Conservation (phyloP, 2,888 invertebrate species). For the Lumbricus terrestris region DNA sequence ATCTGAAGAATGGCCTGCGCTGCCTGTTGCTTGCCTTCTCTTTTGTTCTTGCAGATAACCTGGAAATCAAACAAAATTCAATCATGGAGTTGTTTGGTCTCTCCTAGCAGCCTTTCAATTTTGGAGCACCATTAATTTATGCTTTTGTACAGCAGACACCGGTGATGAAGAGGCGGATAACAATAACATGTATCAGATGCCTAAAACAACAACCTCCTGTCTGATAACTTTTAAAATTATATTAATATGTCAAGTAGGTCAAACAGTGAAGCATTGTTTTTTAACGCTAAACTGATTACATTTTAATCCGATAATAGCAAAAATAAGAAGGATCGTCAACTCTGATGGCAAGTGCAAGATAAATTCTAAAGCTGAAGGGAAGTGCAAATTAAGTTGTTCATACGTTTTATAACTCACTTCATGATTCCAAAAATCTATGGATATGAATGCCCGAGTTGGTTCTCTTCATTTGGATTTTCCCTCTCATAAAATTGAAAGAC, state of each 20-base stretch:
- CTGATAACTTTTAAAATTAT: too few relatives aligned
- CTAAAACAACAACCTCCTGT: too few relatives aligned
- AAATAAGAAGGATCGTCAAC: background rate
- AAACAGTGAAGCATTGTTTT: background rate
- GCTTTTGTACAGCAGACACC: background rate
- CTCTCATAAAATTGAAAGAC: background rate
- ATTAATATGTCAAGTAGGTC: background rate
- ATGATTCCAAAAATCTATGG: background rate
- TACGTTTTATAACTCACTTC: background rate
- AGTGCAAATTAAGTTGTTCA: background rate
- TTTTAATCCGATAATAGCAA: background rate
- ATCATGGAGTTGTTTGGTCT: background rate
- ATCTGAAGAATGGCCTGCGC: constrained; percentile 89
- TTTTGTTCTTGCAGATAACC: constrained; percentile 88
- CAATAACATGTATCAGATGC: background rate
- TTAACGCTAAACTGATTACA: background rate
- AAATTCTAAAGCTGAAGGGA: too few relatives aligned
- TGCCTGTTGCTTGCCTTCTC: constrained; percentile 92
- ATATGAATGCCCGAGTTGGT: background rate
- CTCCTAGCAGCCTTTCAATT: background rate
- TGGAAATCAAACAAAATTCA: constrained; percentile 32
- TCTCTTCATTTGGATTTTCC: background rate
- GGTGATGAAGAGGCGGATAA: background rate
- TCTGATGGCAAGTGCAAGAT: too few relatives aligned
- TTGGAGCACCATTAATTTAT: background rate